phyloP scores from a whole-genome alignment of 2,888 invertebrate species.

The Cheilosia variabilis region DNA sequence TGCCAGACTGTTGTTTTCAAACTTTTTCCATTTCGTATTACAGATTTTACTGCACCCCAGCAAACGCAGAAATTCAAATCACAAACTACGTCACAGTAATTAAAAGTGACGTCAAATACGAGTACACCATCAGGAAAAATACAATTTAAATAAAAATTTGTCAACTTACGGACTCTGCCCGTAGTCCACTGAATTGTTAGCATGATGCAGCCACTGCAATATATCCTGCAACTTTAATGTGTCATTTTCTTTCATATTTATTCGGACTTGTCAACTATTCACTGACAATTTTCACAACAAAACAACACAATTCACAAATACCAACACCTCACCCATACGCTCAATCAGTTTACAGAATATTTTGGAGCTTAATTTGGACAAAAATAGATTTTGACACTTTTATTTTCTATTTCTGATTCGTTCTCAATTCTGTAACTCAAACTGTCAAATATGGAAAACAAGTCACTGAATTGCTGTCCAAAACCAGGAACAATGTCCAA shows the following conservation, averaged over 20 bases:
- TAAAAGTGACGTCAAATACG: background rate
- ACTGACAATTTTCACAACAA: conserved; percentile 31
- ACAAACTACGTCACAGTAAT: background rate
- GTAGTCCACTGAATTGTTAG: conserved; percentile 73
- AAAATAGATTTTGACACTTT: conserved; percentile 54
- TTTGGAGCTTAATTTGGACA: conserved; percentile 20
- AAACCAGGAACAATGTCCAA: background rate
- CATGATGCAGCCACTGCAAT: conserved; percentile 79
- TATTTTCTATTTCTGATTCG: conserved; percentile 27
- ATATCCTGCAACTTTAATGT: conserved; percentile 79
- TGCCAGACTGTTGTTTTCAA: background rate
- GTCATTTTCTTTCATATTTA: conserved; percentile 77
- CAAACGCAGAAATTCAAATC: too few relatives aligned
- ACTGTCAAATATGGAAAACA: background rate
- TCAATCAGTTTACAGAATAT: conserved; percentile 14
- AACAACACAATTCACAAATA: background rate
- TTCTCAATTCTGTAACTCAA: background rate
- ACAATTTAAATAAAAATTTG: background rate
- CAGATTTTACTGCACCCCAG: too few relatives aligned
- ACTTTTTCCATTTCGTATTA: too few relatives aligned
- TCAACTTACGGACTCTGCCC: conserved; percentile 77
- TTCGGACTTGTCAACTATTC: conserved; percentile 62
- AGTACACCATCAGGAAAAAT: background rate
- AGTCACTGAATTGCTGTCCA: too few relatives aligned
- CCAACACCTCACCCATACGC: conserved; percentile 3